Evolutionary conservation across 2,113 vertebrate genomes (phyloP).

Genomic region (Bostrychus sinensis): DNA sequence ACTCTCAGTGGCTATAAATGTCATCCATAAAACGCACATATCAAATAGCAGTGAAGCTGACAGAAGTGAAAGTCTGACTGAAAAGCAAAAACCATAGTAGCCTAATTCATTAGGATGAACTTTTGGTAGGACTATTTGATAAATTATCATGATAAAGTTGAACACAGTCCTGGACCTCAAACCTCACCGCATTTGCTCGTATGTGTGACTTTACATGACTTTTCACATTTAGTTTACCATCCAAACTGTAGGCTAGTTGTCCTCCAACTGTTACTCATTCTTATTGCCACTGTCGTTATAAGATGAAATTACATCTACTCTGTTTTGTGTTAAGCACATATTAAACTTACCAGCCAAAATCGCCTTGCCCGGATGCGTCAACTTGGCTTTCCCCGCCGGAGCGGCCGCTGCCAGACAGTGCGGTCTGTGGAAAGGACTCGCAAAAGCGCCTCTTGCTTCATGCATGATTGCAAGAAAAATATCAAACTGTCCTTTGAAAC

Average conservation of each 20-base stretch:
- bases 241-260: not conserved
- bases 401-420: conserved; percentile 80
- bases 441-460: conserved; percentile 36
- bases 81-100: not conserved
- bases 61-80: too few species aligned
- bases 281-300: not conserved
- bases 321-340: not conserved
- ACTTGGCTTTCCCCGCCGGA: conserved; percentile 80
- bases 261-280: not conserved
- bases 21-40: too few species aligned
- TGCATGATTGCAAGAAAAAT: conserved; percentile 51
- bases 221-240: too few species aligned
- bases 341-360: conserved; percentile 85
- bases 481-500: not conserved
- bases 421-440: conserved; percentile 58
- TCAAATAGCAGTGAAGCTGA: too few species aligned
- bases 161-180: too few species aligned
- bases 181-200: too few species aligned
- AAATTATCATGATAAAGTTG: too few species aligned
- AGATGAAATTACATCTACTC: not conserved
- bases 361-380: conserved; percentile 88
- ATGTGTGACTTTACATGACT: too few species aligned
- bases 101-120: not conserved
- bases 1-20: too few species aligned
- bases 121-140: too few species aligned